These are phyloP conservation scores for Pachypanchax playfairii DNA, from an alignment of 2,113 vertebrate species.

Conservation along the genomic window DNA sequence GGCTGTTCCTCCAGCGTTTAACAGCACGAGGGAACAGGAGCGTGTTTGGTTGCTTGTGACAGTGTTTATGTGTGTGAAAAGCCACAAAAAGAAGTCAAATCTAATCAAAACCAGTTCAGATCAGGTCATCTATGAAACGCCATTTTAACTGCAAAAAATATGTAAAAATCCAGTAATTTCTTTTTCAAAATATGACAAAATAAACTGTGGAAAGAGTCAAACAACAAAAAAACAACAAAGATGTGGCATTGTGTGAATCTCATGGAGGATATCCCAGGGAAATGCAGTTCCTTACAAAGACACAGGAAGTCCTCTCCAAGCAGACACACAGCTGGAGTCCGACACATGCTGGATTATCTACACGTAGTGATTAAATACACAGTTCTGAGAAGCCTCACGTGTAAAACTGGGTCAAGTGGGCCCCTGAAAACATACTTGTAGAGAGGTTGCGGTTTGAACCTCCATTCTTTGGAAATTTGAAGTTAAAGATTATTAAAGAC, in stretches of 20 bases:
- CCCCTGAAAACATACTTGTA: conserved; percentile 16
- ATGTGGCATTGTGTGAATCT: conserved; percentile 57
- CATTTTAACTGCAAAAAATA: conserved; percentile 7
- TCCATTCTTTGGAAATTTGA: not conserved
- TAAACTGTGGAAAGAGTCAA: conserved; percentile 7
- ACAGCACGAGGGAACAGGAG: conserved; percentile 10
- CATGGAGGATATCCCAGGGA: conserved; percentile 71
- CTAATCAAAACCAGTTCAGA: not conserved
- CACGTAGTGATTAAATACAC: conserved; percentile 48
- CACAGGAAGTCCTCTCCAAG: conserved; percentile 55
- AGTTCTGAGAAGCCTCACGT: conserved; percentile 26
- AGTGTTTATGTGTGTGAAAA: not conserved
- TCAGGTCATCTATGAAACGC: conserved; percentile 9
- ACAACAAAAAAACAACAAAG: conserved; percentile 23
- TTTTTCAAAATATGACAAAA: conserved; percentile 3
- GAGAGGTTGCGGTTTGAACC: conserved; percentile 8
- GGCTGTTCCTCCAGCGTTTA: conserved; percentile 6
- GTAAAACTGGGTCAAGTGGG: conserved; percentile 52
- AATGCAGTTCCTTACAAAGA: conserved; percentile 57
- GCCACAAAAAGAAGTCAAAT: not conserved
- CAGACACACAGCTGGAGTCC: conserved; percentile 26
- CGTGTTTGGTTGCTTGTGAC: conserved; percentile 1
- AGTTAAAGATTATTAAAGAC: conserved; percentile 1
- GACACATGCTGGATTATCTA: conserved; percentile 50
- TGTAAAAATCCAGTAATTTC: not conserved